These are phyloP conservation scores for Abrostola tripartita DNA, from an alignment of 2,888 invertebrate genomes.

Conservation along the genomic window DNA sequence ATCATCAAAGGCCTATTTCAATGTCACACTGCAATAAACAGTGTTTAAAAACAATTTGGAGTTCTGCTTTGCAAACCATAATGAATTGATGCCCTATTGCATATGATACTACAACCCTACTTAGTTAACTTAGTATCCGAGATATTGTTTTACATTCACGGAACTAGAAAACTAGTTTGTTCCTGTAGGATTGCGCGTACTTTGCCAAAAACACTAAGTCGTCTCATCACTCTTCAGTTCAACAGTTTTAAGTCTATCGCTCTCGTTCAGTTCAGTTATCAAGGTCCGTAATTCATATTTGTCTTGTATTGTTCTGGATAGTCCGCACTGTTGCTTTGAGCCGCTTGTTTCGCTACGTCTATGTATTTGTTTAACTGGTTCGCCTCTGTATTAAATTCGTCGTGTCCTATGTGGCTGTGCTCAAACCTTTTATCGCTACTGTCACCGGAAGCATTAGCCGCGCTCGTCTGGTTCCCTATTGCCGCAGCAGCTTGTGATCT, in stretches of 20 bases:
- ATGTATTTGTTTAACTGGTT: slow-evolving; percentile 65
- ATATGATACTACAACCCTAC: no score
- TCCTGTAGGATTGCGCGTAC: background rate
- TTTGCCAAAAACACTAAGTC: slow-evolving; percentile 5
- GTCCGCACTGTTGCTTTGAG: slow-evolving; percentile 67
- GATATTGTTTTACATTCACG: background rate
- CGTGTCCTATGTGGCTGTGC: slow-evolving; percentile 60
- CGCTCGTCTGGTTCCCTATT: slow-evolving; percentile 59
- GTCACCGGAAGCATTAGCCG: slow-evolving; percentile 59
- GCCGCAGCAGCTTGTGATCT: slow-evolving; percentile 67
- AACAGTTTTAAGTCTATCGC: background rate
- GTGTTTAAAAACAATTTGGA: no score
- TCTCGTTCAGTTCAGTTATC: slow-evolving; percentile 4
- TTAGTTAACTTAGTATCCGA: no score
- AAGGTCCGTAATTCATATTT: slow-evolving; percentile 17
- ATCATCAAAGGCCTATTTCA: no score
- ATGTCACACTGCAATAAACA: no score
- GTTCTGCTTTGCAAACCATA: no score
- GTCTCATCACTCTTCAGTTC: background rate
- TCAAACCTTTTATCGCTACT: slow-evolving; percentile 56
- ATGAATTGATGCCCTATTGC: no score
- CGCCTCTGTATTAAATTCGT: slow-evolving; percentile 55
- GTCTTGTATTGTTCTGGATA: slow-evolving; percentile 55
- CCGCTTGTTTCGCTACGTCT: slow-evolving; percentile 70
- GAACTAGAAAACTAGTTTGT: background rate